These are phyloP conservation scores for Sepioteuthis lessoniana DNA, from an alignment of 2,888 invertebrate genomes.

Conservation along the genomic window DNA sequence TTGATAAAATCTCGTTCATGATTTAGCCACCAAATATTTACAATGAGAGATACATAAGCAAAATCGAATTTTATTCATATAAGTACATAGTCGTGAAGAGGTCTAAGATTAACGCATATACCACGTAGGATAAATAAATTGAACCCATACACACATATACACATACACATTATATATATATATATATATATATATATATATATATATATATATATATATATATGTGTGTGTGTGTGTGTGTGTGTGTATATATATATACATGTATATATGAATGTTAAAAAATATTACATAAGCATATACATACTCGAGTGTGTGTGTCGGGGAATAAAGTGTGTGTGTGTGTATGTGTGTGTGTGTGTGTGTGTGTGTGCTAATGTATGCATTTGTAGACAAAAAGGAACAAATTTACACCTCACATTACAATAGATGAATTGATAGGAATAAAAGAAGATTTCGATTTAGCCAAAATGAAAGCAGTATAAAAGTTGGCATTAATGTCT, in stretches of 20 bases:
- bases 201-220: background rate
- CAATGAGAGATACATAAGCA: too few species aligned
- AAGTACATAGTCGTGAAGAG: too few species aligned
- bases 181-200: constrained; percentile 34
- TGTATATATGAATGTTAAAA: background rate
- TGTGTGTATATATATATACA: background rate
- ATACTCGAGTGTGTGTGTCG: too few species aligned
- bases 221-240: background rate
- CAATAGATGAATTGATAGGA: background rate
- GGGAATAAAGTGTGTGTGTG: background rate
- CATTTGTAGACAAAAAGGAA: background rate
- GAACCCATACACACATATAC: too few species aligned
- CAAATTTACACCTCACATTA: background rate
- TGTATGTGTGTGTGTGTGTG: background rate
- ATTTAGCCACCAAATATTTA: too few species aligned
- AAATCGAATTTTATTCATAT: too few species aligned
- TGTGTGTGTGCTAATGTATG: background rate
- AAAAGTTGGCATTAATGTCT: constrained; percentile 10
- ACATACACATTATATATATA: background rate
- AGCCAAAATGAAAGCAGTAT: background rate
- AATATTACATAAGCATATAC: background rate
- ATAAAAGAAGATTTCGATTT: background rate
- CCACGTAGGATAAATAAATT: too few species aligned
- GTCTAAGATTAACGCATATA: too few species aligned
- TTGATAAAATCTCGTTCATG: too few species aligned